Base-by-base conservation (phyloP, 2,113 vertebrate species). In the Diglossa brunneiventris region DNA sequence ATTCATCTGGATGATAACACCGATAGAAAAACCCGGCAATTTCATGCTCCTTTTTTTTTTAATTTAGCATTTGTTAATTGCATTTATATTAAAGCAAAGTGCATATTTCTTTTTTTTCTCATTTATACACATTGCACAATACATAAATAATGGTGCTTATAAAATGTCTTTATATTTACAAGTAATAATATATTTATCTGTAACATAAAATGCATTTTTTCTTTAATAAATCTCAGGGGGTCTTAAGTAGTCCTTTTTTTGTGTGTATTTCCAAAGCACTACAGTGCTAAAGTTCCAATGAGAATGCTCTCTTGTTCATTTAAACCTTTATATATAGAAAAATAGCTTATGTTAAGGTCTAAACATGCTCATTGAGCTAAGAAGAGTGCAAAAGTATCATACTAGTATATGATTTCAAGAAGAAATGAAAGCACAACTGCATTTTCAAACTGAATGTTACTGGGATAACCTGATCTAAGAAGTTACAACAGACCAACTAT, bases 171-270 rank as follows among this genome's bases (percentile, higher is more conserved):
- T 98, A 95, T 99, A 99, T 99, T 99, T 99, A 99, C 99, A 99
- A 99, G 99, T 99, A 99, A 99, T 99, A 99, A 99, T 99, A 99
- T 99, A 99, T 99, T 99, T 99, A 99, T 99, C 99, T 99, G 99
- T 99, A 99, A 99, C 99, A 99, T 99, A 99, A 99, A 99, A 99
- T 99, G 99, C 99, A 89, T 98, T 97, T 98, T 97, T 98, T 98
- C 97, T 98, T 98, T 99, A 99, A 99, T 99, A 99, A 99, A 99
- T 99, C 98, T 99, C 98, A 98, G 97, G 56, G 56, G 10, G 10
- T 98, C 10, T 39, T 39, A 39, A 39, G 39, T 10, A 39, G 39
- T 39, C 39, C n/a, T 96, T 96, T 97, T 44, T 97, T 92, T 93
- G 94, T 97, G 96, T 95, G 98, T 96, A 89, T 94, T 97, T 88